phyloP scores from a whole-genome alignment of 2,888 invertebrate genomes.

The Synergus laeviventris region DNA sequence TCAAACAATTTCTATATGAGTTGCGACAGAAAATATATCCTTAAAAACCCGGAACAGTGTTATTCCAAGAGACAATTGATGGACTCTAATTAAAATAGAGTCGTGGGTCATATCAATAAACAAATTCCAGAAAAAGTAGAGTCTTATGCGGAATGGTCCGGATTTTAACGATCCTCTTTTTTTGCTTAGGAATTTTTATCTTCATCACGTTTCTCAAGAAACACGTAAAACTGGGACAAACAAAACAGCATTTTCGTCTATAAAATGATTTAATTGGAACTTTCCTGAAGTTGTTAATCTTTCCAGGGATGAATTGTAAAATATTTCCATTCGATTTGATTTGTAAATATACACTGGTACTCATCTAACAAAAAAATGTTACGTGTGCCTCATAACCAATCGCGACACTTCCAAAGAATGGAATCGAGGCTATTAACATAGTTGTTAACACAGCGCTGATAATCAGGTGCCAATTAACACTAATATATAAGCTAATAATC shows the following conservation, averaged over 20 bases:
- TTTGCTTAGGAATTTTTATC: neutral
- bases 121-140: constrained; percentile 3
- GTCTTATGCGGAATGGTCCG: neutral
- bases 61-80: constrained; percentile 24
- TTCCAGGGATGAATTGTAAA: neutral
- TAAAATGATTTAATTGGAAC: neutral
- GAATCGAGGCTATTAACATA: constrained; percentile 23
- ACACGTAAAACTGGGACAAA: neutral
- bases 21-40: neutral
- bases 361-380: constrained; percentile 8
- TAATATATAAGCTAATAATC: constrained; percentile 1
- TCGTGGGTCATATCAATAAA: constrained; percentile 24
- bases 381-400: constrained; percentile 11
- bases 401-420: neutral
- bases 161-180: constrained; percentile 5
- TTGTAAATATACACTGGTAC: neutral
- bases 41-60: constrained; percentile 1
- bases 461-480: constrained; percentile 17
- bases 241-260: neutral
- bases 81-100: constrained; percentile 19
- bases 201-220: neutral
- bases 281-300: neutral
- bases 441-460: neutral
- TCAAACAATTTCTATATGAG: neutral
- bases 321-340: constrained; percentile 13